phyloP scores from a whole-genome alignment of 1,140 invertebrate species.

The Ceratosolen fusciceps region DNA sequence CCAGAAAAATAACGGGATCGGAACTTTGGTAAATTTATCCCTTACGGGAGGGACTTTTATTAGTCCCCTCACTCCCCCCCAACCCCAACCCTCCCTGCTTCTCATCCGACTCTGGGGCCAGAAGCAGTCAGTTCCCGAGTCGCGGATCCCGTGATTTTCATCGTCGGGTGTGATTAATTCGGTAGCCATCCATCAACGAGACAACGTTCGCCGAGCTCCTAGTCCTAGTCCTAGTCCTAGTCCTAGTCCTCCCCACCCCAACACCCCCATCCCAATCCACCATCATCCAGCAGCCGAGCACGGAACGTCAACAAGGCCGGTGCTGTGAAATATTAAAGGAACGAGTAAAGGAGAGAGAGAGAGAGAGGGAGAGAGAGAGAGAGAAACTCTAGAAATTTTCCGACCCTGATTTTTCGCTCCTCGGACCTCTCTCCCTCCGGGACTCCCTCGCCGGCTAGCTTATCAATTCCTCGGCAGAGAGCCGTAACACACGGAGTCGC shows the following conservation, averaged over 20 bases:
- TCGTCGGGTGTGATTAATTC: conserved; percentile 53
- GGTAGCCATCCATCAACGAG: conserved; percentile 49
- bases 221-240: neutral
- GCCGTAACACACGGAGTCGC: too few relatives aligned
- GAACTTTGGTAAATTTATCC: conserved; percentile 4
- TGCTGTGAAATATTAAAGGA: conserved; percentile 55
- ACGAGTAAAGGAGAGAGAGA: conserved; percentile 43
- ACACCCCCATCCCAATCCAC: neutral
- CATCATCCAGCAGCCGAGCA: neutral
- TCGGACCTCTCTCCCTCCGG: too few relatives aligned
- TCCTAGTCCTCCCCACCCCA: neutral
- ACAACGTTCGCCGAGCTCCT: neutral
- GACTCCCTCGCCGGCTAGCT: too few relatives aligned
- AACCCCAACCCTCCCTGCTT: too few relatives aligned
- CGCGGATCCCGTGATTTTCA: conserved; percentile 21
- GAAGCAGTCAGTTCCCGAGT: neutral
- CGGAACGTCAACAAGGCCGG: too few relatives aligned
- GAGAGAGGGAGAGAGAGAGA: neutral
- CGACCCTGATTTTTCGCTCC: too few relatives aligned
- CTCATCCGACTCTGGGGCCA: too few relatives aligned
- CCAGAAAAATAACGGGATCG: conserved; percentile 7
- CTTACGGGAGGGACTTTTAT: neutral
- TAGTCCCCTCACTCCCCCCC: neutral
- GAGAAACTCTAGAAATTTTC: conserved; percentile 3
- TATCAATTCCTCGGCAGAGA: too few relatives aligned